Base-by-base conservation (phyloP, 1,140 invertebrate species). In the Bombus vancouverensis region DNA sequence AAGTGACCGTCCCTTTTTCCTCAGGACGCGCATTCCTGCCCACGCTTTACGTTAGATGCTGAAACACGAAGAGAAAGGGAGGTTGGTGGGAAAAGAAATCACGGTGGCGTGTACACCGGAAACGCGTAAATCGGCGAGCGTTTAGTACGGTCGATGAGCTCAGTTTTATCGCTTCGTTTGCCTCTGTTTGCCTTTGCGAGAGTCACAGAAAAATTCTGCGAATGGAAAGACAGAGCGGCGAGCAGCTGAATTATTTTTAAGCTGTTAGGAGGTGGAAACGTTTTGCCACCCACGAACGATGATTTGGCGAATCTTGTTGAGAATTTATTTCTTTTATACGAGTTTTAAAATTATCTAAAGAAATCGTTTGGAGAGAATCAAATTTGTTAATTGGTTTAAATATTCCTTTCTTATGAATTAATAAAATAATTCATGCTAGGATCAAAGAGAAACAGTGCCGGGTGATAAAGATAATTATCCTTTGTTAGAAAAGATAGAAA, bases 1-100 rank as follows among this genome's bases (percentile, higher is more conserved):
- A 72, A 70, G 37, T 47, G 37, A 28, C 13, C 53, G 71, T 83
- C 59, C 39, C 68, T 81, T 89, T 81, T 66, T 81, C 68, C 57
- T 62, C 25, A 12, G 22, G 28, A n/a, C 39, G 28, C 18, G 42
- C n/a, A 39, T 59, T 65, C 57, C 75, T 77, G 57, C 83, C 88
- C 80, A 89, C 80, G 85, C 83, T 76, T 70, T 22, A 37, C 34
- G 44, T 59, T 44, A 68, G 18, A 53, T 37, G 66, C 37, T 28
- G 22, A 39, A 44, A 57, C 25, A 34, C 15, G 42, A 12, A 53
- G 44, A 37, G 44, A 81, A n/a, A n/a, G 59, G 47, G 59, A 62
- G 59, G 59, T n/a, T 62, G 59, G 28, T 10, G 28, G 59, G 22
- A 70, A 76, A 57, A 18, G n/a, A 78, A 74, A 85, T 57, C 68